Base-by-base conservation (phyloP, 1,140 invertebrate genomes). In the Trigoniulus corallinus region DNA sequence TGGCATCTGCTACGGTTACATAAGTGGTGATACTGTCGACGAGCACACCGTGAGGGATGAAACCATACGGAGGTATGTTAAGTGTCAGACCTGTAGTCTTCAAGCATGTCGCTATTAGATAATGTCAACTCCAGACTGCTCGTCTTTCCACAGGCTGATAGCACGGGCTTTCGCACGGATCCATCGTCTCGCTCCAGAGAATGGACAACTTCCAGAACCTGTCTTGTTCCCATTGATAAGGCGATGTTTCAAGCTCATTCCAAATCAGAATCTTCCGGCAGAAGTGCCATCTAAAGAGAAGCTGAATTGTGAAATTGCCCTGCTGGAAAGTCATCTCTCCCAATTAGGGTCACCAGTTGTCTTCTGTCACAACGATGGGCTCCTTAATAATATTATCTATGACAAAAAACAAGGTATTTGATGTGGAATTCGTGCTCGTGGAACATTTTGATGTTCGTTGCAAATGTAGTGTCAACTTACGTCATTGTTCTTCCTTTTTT, bases 341-440 rank as follows among this genome's bases (percentile, higher is more conserved):
- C 67, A 69, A 54, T 62, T 82, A 21, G 64, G 76, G 52, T 86
- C 79, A 69, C 83, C 85, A n/a, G 65, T 93, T 53, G 92, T 96
- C 21, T 95, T 96, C 70, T 82, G 84, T 64, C 95, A 99, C 72
- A 99, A 99, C 72, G 95, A 99, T 74, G 75, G 98, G 50, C 72
- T 98, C 55, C 71, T 96, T 52, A 86, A 80, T 59, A 99, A 99
- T 71, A 80, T 98, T 51, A 79, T 98, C 48, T 83, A 83, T 61
- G 78, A 87, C 60, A 65, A 79, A 61, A 70, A 75, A 52, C 73
- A 76, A 59, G 72, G 77, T 57, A 52, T 41, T 24, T 23, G 34
- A 57, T 15, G 18, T 23, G 15, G 44, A 51, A 40, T 21, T 39
- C 23, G 3, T 26, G 45, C 13, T 15, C 21, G 15, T 39, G 34